A percentile compares a stretch with the other conserved stretches of the same genome.
phyloP scores from a whole-genome alignment of 2,113 vertebrate genomes.

The Atlantisia rogersi region DNA sequence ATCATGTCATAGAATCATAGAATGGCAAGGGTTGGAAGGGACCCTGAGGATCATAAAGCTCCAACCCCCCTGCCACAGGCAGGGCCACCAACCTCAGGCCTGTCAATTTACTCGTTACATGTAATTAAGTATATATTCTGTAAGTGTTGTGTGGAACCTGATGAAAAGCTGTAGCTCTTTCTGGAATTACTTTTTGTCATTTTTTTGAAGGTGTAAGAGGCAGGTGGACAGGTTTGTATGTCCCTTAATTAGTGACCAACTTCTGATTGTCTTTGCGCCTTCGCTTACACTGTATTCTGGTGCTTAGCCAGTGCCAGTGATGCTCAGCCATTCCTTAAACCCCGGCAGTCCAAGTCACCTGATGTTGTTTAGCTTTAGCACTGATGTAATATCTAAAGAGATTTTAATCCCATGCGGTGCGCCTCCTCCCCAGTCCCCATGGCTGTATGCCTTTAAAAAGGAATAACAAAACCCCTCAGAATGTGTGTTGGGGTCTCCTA shows the following conservation, averaged over 20 bases:
- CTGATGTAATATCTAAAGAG: neutral
- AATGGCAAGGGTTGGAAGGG: too few species aligned
- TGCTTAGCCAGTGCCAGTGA: neutral
- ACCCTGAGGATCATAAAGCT: too few species aligned
- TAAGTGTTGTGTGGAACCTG: neutral
- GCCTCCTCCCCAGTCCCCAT: neutral
- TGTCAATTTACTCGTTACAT: neutral
- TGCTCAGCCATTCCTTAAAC: neutral
- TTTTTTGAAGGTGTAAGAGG: neutral
- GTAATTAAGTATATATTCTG: neutral
- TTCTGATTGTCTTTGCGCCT: neutral
- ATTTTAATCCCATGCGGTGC: neutral
- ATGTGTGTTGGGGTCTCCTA: neutral
- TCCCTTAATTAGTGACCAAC: neutral
- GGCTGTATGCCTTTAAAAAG: neutral
- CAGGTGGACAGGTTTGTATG: neutral
- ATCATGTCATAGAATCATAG: neutral
- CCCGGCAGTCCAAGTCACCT: neutral
- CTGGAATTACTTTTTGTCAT: neutral
- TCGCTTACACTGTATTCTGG: neutral
- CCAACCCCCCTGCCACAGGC: too few species aligned
- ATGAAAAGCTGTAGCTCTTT: neutral
- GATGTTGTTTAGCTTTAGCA: neutral
- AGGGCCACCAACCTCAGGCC: too few species aligned
- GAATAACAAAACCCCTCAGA: neutral